phyloP scores from a whole-genome alignment of 1,140 invertebrate genomes.

The Phocides pigmalion region DNA sequence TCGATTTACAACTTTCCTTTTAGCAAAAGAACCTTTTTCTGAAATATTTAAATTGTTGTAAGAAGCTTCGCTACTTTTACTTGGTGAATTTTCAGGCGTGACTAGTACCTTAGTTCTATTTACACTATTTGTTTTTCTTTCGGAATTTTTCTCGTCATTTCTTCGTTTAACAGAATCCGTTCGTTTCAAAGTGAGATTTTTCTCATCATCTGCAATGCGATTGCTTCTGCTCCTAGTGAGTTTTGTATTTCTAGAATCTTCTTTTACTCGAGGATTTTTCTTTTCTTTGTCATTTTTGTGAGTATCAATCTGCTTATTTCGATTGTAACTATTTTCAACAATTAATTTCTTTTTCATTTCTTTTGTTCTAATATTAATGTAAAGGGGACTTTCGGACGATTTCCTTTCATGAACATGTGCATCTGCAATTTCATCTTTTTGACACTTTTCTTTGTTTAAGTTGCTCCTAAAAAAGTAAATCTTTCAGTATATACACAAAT shows the following conservation, averaged over 20 bases:
- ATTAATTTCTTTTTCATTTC: neutral
- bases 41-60: neutral
- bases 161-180: slow-evolving; percentile 1
- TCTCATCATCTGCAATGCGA: neutral
- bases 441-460: slow-evolving; percentile 3
- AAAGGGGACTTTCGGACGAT: slow-evolving; percentile 16
- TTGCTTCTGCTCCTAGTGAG: neutral
- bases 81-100: slow-evolving; percentile 19
- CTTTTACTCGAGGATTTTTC: neutral
- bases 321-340: neutral
- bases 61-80: neutral
- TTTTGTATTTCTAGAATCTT: neutral
- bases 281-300: slow-evolving; percentile 10
- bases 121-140: slow-evolving; percentile 9
- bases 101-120: slow-evolving; percentile 23
- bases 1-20: neutral
- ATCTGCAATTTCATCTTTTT: slow-evolving; percentile 3
- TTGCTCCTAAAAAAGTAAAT: slow-evolving; percentile 11
- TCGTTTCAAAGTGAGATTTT: neutral
- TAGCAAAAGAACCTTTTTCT: neutral
- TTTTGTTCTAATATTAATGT: slow-evolving; percentile 10
- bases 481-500: neutral
- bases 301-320: neutral
- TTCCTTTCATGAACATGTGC: slow-evolving; percentile 4
- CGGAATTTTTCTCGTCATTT: neutral